Percentiles rank a stretch among this genome's conserved stretches.
Conservation (phyloP, 2,797 vertebrate species). For the Anguilla pacifica region DNA sequence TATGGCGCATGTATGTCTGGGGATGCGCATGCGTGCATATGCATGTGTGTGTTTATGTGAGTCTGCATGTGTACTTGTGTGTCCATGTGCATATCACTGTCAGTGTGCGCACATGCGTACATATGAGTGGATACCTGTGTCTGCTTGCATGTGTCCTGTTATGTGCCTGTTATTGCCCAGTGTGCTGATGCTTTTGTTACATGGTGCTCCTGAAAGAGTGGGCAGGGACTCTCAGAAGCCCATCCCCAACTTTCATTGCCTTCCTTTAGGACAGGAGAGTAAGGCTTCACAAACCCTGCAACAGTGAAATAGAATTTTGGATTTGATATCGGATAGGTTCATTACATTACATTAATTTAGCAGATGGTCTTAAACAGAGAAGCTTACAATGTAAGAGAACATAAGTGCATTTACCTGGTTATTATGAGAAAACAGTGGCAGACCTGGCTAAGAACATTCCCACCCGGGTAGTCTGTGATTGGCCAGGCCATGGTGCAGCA, state of each 20-base stretch:
- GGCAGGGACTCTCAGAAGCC: neutral
- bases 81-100: constrained; percentile 42
- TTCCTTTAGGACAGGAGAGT: neutral
- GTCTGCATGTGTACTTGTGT: neutral
- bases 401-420: too few species aligned
- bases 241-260: neutral
- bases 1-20: constrained; percentile 7
- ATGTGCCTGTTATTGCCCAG: neutral
- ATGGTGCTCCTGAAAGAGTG: neutral
- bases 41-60: neutral
- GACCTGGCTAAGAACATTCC: too few species aligned
- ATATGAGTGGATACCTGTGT: neutral
- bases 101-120: neutral
- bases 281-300: neutral
- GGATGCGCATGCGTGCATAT: neutral
- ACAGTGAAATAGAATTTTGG: too few species aligned
- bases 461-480: neutral
- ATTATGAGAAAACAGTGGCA: too few species aligned
- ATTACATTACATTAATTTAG: too few species aligned
- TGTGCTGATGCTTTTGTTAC: neutral
- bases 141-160: neutral
- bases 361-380: too few species aligned
- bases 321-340: too few species aligned
- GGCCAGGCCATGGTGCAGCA: neutral
- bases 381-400: too few species aligned